A percentile compares a stretch with the other conserved stretches of the same genome.
These are phyloP conservation scores for Casuarius casuarius DNA, from an alignment of 2,113 vertebrate genomes.

Conservation along the genomic window DNA sequence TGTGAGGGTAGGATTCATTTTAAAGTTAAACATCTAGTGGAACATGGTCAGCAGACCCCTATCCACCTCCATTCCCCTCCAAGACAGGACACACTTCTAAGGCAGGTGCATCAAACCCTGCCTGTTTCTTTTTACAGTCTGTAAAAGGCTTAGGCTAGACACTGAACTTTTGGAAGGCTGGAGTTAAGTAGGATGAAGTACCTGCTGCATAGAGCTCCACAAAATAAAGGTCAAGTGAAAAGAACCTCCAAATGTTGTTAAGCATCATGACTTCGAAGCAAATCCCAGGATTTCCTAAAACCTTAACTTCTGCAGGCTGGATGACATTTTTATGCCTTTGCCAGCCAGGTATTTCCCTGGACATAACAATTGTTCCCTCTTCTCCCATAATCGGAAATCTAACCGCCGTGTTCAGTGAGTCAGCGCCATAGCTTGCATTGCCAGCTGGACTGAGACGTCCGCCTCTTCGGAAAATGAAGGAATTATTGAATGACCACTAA, in stretches of 20 bases:
- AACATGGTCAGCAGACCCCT: neutral
- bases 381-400: neutral
- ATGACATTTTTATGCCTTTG: neutral
- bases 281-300: neutral
- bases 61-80: neutral
- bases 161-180: neutral
- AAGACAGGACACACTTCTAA: neutral
- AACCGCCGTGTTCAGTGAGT: neutral
- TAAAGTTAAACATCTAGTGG: neutral
- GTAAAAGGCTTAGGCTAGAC: neutral
- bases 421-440: neutral
- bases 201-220: neutral
- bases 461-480: neutral
- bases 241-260: neutral
- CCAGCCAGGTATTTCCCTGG: neutral
- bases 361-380: neutral
- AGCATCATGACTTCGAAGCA: neutral
- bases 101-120: neutral
- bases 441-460: neutral
- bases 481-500: neutral
- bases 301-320: neutral
- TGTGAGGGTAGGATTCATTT: neutral
- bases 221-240: slow-evolving; percentile 33
- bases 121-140: neutral
- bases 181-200: neutral